A percentile compares a stretch with the other conserved stretches of the same genome.
phyloP scores from a whole-genome alignment of 2,888 invertebrate species.

The Neria commutata region DNA sequence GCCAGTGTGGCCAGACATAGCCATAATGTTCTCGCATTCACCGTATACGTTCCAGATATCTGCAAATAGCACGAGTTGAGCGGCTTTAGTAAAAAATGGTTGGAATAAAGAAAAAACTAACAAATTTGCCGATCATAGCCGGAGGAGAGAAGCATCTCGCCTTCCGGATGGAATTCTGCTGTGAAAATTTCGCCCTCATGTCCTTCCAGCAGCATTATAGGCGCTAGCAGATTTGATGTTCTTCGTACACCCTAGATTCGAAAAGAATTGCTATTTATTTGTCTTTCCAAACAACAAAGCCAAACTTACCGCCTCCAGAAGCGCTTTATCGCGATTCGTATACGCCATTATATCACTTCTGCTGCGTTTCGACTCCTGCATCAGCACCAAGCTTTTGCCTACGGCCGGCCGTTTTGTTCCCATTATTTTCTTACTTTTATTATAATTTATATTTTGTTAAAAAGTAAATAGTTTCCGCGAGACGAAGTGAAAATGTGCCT shows the following conservation, averaged over 20 bases:
- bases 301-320: constrained; percentile 73
- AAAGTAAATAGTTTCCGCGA: no score
- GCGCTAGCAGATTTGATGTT: constrained; percentile 87
- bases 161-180: constrained; percentile 94
- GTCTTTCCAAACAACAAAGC: no score
- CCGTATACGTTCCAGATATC: constrained; percentile 97
- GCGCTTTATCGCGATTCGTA: constrained; percentile 75
- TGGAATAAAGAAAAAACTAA: constrained; percentile 64
- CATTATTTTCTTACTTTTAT: constrained; percentile 42
- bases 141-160: constrained; percentile 89
- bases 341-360: constrained; percentile 75
- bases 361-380: constrained; percentile 69
- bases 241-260: constrained; percentile 73
- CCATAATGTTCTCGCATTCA: constrained; percentile 95
- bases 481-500: no score
- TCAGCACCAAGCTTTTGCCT: constrained; percentile 53
- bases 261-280: constrained; percentile 1
- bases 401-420: constrained; percentile 54
- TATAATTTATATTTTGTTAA: not conserved
- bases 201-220: constrained; percentile 95
- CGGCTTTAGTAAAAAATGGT: not conserved
- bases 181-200: constrained; percentile 97
- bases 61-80: constrained; percentile 46
- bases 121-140: constrained; percentile 96
- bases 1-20: constrained; percentile 93